Evolutionary conservation across 64 coral and sea anemone genomes (phyloP), one percentile per base, ranked within the genome.

Genomic region (Porites lutea): DNA sequence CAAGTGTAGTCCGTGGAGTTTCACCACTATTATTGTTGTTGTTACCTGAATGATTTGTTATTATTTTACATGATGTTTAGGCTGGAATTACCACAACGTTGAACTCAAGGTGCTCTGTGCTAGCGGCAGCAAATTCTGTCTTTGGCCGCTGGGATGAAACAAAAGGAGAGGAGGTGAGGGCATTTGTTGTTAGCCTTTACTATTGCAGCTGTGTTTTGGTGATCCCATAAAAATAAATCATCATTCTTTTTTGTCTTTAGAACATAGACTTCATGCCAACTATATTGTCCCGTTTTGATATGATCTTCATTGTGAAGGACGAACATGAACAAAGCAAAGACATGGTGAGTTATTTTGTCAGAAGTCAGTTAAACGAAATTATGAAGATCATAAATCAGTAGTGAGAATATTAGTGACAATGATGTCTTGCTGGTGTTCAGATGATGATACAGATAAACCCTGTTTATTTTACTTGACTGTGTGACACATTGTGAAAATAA

Each of bases 211-310:
- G 13, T 8, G 15, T 78, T 62, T 14, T 14, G 1, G 13, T 74
- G 45, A 12, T 75, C 14, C 6, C 21, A 48, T 68, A 6, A 11
- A 11, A 73, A 18, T 87, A 27, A 62, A 62, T 46, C 3, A 20
- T 60, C 2, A 44, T 52, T 46, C 79, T 37, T 23, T 57, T 55
- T 71, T 43, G 8, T 16, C 43, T 89, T 65, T 58, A 99, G 97
- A 99, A 99, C 71, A 99, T 99, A 65, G 94, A 99, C 88, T 99
- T 99, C 71, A 99, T 99, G 97, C 97, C 97, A 49, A 99, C 97
- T 45, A 99, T 99, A 70, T 75, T 99, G 71, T 99, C 97, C 12
- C 91, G 97, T 84, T 99, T 99, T 94, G 97, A 99, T 54, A 99
- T 89, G 62, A 99, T 99, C 74, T 99, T 96, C 53, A 99, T 99